Conservation (phyloP, 2,797 vertebrate species). For the Hypotaenidia philippensis region DNA sequence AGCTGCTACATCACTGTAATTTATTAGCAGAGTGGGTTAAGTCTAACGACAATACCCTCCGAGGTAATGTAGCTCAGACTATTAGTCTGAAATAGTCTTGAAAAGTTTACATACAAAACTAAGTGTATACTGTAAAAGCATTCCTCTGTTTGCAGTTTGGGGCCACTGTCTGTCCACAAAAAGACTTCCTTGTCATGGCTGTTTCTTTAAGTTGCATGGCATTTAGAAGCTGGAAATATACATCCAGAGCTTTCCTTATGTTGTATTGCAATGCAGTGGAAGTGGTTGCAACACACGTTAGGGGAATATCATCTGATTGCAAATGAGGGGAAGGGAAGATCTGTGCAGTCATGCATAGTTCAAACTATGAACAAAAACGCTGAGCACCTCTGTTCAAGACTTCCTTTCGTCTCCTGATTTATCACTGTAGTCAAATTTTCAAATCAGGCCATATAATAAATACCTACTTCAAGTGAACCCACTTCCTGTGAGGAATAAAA, state of each 20-base stretch:
- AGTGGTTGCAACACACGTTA: not conserved
- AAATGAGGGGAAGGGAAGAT: not conserved
- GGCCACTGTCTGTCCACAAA: constrained; percentile 43
- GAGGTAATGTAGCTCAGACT: constrained; percentile 47
- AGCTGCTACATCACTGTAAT: constrained; percentile 70
- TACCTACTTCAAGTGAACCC: constrained; percentile 34
- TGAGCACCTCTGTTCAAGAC: constrained; percentile 13
- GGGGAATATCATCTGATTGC: not conserved
- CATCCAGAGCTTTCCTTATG: not conserved
- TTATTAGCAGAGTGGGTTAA: constrained; percentile 57
- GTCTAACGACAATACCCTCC: constrained; percentile 51
- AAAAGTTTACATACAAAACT: constrained; percentile 62
- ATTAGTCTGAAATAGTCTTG: constrained; percentile 57
- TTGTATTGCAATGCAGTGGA: not conserved
- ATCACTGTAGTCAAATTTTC: not conserved
- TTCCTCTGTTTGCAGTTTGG: constrained; percentile 44
- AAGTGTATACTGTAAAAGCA: constrained; percentile 35
- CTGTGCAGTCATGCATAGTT: not conserved
- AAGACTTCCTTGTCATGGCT: constrained; percentile 34
- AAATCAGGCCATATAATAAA: constrained; percentile 2
- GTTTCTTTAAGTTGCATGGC: constrained; percentile 13
- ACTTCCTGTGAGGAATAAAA: constrained; percentile 35
- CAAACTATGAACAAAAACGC: not conserved
- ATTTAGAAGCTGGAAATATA: constrained; percentile 5
- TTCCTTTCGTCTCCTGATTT: constrained; percentile 33